phyloP scores from a whole-genome alignment of 2,113 vertebrate genomes.

The Urocolius indicus region DNA sequence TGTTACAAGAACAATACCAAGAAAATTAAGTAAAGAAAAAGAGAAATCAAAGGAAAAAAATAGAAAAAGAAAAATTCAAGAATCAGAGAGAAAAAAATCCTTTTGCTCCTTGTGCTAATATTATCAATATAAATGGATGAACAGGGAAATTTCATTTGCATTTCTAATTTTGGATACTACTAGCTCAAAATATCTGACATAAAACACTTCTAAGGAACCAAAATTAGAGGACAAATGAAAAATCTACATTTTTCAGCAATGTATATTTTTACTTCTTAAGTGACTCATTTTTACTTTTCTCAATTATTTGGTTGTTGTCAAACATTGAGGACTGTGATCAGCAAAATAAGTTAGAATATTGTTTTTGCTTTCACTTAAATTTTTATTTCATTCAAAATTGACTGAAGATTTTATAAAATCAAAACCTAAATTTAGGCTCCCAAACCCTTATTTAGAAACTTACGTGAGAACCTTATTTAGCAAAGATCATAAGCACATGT shows the following conservation, averaged over 20 bases:
- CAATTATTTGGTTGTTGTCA: neutral
- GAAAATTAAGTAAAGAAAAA: neutral
- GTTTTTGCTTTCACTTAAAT: neutral
- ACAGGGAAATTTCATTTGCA: neutral
- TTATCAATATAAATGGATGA: neutral
- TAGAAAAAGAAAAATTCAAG: neutral
- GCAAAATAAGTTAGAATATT: neutral
- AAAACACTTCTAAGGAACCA: neutral
- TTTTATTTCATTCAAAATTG: constrained; percentile 15
- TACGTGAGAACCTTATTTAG: constrained; percentile 51
- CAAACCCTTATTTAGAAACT: constrained; percentile 35
- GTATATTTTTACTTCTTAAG: neutral
- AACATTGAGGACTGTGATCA: neutral
- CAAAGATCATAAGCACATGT: constrained; percentile 59
- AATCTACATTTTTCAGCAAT: neutral
- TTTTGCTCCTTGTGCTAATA: neutral
- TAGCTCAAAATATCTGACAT: neutral
- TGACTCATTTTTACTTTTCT: neutral
- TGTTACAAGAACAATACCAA: neutral
- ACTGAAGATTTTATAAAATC: neutral
- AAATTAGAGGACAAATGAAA: neutral
- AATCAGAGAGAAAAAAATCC: neutral
- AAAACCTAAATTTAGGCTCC: neutral
- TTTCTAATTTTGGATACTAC: neutral
- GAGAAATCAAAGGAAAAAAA: neutral